Conservation (phyloP, 2,797 vertebrate species). For the Merluccius polli region DNA sequence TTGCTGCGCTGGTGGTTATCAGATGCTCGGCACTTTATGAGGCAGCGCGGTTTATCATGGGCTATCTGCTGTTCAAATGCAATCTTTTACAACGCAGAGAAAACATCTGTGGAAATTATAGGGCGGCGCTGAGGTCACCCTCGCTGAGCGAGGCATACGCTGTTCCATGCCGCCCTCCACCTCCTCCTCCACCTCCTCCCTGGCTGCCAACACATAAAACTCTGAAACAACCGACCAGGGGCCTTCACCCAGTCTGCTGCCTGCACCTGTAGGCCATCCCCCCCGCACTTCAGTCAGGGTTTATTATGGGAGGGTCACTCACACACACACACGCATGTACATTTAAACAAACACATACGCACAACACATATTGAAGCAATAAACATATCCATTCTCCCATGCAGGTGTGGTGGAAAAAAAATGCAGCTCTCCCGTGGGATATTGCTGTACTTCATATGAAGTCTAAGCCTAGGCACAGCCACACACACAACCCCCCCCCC, state of each 20-base stretch:
- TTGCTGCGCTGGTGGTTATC: constrained; percentile 30
- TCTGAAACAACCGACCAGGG: background rate
- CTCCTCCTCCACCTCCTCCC: background rate
- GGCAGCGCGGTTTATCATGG: constrained; percentile 52
- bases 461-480: background rate
- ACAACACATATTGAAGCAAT: background rate
- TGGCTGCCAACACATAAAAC: background rate
- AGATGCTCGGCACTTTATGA: constrained; percentile 54
- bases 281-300: background rate
- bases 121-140: constrained; percentile 35
- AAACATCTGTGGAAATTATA: constrained; percentile 56
- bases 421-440: constrained; percentile 1
- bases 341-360: background rate
- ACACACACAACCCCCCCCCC: constrained; percentile 24
- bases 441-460: constrained; percentile 15
- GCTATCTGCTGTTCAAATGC: constrained; percentile 52
- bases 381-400: background rate
- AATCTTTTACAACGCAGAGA: constrained; percentile 51
- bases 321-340: background rate
- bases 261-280: background rate
- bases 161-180: background rate
- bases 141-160: constrained; percentile 26
- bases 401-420: background rate
- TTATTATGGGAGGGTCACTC: background rate
- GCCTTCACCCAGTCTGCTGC: background rate